Base-by-base conservation (phyloP, 1,140 invertebrate genomes). In the Philopotamus ludificatus region DNA sequence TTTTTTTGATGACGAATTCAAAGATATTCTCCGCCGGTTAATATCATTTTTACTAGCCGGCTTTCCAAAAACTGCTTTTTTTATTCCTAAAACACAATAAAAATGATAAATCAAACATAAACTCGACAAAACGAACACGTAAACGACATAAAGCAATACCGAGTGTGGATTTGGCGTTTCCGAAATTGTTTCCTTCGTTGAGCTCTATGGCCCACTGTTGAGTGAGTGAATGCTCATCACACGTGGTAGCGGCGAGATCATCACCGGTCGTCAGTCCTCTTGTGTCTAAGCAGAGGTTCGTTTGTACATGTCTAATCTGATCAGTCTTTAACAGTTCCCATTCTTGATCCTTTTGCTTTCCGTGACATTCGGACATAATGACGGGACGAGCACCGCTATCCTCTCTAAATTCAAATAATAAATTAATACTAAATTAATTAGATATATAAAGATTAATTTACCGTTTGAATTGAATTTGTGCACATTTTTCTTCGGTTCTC, bases 401-500 rank as follows among this genome's bases (percentile, higher is more conserved):
- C 63, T 77, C 75, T 49, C 68, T 70, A 22, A 3, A 34, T 25
- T 18, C 16, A n/a, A 41, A 18, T n/a, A 15, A 47, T n/a, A n/a
- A 20, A 47, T 4, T 47, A 4, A 47, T 47, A 15, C 4, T 15
- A 4, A 15, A 39, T 39, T 39, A 39, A 8, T 39, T 8, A 8
- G n/a, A 8, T 39, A 39, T 39, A 39, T 39, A 39, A 9, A 45
- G 16, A 45, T 18, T 4, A n/a, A 9, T 22, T 8, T 71, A 80
- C 74, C 81, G 79, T 7, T 57, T 54, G 53, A 71, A 75, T 57
- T 74, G 73, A 34, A 76, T 44, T 23, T 75, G 71, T 0, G 88
- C 88, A 79, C 92, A 94, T 34, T 83, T 81, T 70, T 90, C 86
- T 76, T 94, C 91, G 73, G 90, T 83, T 42, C 92, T 76, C 10